These are phyloP conservation scores for Chromobotia macracanthus DNA, from an alignment of 2,797 vertebrate genomes.

Conservation along the genomic window DNA sequence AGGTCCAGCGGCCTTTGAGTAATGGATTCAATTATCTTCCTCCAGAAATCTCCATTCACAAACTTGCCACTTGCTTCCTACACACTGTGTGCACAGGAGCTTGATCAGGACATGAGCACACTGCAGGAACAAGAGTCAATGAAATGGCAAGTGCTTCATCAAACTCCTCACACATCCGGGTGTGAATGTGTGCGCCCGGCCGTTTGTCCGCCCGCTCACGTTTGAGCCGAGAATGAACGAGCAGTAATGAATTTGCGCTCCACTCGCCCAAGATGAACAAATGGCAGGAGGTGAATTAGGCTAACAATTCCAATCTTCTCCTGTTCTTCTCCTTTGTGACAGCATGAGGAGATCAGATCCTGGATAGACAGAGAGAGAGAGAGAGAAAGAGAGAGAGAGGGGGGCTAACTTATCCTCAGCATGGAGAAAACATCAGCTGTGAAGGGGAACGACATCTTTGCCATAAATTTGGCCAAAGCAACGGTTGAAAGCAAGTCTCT, in stretches of 20 bases:
- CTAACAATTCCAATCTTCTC: slow-evolving; percentile 41
- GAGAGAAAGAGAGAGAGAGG: slow-evolving; percentile 32
- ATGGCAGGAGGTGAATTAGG: slow-evolving; percentile 54
- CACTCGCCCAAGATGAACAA: slow-evolving; percentile 51
- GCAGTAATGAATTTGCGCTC: slow-evolving; percentile 50
- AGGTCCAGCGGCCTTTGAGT: slow-evolving; percentile 73
- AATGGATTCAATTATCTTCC: slow-evolving; percentile 64
- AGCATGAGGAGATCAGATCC: not conserved
- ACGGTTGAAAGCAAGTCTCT: slow-evolving; percentile 73
- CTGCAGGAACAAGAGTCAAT: slow-evolving; percentile 34
- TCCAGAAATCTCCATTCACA: slow-evolving; percentile 46
- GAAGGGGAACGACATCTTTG: slow-evolving; percentile 68
- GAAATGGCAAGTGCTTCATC: slow-evolving; percentile 37
- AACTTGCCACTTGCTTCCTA: slow-evolving; percentile 46
- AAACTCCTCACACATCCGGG: slow-evolving; percentile 38
- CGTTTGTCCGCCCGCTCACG: slow-evolving; percentile 29
- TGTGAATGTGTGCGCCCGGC: not conserved
- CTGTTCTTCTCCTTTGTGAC: slow-evolving; percentile 20
- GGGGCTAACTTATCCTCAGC: slow-evolving; percentile 58
- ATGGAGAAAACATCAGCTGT: slow-evolving; percentile 80
- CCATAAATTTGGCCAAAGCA: slow-evolving; percentile 77
- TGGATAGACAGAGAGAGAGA: slow-evolving; percentile 19
- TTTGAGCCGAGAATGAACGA: slow-evolving; percentile 35
- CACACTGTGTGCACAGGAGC: slow-evolving; percentile 44
- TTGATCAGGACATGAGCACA: slow-evolving; percentile 51